phyloP scores from a whole-genome alignment of 1,140 invertebrate species.

The Orchestia grillus region DNA sequence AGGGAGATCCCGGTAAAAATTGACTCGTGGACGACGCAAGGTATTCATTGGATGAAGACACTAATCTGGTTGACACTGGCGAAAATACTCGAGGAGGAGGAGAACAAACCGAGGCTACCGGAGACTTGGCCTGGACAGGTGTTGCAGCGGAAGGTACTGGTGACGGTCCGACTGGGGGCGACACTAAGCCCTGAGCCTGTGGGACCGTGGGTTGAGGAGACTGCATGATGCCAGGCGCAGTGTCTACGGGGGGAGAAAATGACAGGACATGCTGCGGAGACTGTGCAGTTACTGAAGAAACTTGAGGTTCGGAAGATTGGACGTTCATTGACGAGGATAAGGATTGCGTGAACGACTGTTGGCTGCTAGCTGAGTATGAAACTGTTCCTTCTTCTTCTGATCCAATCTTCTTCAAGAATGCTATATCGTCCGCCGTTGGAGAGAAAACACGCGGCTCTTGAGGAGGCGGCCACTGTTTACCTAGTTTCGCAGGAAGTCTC shows the following conservation, averaged over 20 bases:
- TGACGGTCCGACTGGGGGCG: not conserved
- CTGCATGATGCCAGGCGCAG: not conserved
- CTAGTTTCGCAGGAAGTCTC: slow-evolving; percentile 42
- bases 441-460: slow-evolving; percentile 52
- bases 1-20: not conserved
- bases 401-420: slow-evolving; percentile 40
- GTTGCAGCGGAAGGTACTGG: not conserved
- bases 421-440: slow-evolving; percentile 37
- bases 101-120: not conserved
- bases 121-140: slow-evolving; percentile 7
- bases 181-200: not conserved
- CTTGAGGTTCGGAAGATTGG: not conserved
- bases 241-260: not conserved
- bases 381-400: slow-evolving; percentile 12
- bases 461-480: slow-evolving; percentile 60
- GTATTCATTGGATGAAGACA: not conserved
- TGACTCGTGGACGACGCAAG: not conserved
- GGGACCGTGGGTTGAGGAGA: not conserved
- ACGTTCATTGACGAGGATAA: not conserved
- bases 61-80: not conserved
- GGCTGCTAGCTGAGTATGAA: slow-evolving; percentile 13
- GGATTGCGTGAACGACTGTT: not conserved
- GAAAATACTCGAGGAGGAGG: not conserved
- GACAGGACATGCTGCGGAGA: not conserved
- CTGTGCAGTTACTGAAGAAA: not conserved